These are phyloP conservation scores for Therioaphis trifolii DNA, from an alignment of 2,888 invertebrate genomes.

Conservation along the genomic window DNA sequence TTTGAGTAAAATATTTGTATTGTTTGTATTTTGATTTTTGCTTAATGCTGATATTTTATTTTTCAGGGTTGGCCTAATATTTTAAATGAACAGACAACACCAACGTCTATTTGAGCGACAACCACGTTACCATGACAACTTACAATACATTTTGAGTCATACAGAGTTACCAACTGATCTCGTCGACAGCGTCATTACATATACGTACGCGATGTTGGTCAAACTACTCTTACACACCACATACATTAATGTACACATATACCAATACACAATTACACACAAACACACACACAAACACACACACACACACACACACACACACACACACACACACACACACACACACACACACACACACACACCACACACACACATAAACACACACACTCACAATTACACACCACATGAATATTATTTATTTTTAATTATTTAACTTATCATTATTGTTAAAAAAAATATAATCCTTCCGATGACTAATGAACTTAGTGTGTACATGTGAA, in stretches of 20 bases:
- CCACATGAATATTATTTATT: slow-evolving; percentile 59
- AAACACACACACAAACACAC: slow-evolving; percentile 33
- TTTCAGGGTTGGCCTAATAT: slow-evolving; percentile 49
- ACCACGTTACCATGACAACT: slow-evolving; percentile 62
- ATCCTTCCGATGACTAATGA: slow-evolving; percentile 52
- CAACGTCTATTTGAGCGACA: slow-evolving; percentile 41
- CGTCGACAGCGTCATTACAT: slow-evolving; percentile 62
- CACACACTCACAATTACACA: slow-evolving; percentile 25
- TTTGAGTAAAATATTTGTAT: not conserved
- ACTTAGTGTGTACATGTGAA: not conserved
- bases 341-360: slow-evolving; percentile 27
- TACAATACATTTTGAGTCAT: slow-evolving; percentile 60
- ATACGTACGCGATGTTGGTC: slow-evolving; percentile 62
- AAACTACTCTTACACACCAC: slow-evolving; percentile 58
- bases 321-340: slow-evolving; percentile 40
- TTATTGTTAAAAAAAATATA: slow-evolving; percentile 34
- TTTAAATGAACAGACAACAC: slow-evolving; percentile 7
- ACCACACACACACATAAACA: slow-evolving; percentile 14
- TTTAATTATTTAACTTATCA: slow-evolving; percentile 51
- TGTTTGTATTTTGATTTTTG: not conserved
- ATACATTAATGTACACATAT: slow-evolving; percentile 31
- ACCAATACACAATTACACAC: slow-evolving; percentile 12
- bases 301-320: slow-evolving; percentile 26
- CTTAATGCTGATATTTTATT: not conserved
- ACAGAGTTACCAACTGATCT: slow-evolving; percentile 63